Evolutionary conservation across 35 echinoderm and acorn worm genomes (phyloP), one percentile per base, ranked within the genome.

Genomic region (Apostichopus japonicus): DNA sequence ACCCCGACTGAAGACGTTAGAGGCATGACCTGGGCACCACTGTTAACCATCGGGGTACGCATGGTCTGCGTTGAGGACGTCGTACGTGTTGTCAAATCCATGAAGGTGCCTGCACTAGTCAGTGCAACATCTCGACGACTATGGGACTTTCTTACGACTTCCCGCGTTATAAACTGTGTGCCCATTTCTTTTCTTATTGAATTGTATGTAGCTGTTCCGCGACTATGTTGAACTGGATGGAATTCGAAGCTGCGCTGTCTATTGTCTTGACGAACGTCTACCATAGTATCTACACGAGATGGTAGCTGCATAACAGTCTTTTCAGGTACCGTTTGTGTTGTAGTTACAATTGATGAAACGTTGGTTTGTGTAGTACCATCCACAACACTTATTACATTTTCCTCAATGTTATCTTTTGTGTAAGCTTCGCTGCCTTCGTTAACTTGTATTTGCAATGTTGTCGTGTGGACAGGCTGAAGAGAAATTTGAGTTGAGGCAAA

Each of bases 381-480:
- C 17, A 73, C 17, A 53, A 89, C 59, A 10, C 33, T 72, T 1
- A 89, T n/a, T 24, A 17, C 33, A 72, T 72, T 63, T 89, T 72
- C 86, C 56, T 65, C 17, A 5, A 25, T 17, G 4, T 27, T 16
- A 17, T 67, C 67, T 72, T 11, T 10, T 6, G 62, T 89, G 44
- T 82, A 7, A 5, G 27, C 15, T 27, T 52, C 11, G 7, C 7
- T 19, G 11, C 44, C 79, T 52, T 89, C 86, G 59, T 72, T 73
- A n/a, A 89, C 86, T 72, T 89, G 86, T 33, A 89, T 89, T 22
- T 89, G 86, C 8, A 89, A 19, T 1, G 86, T 89, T 54, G 86
- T 22, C 11, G 86, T 89, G 33, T 67, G 86, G 63, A 73, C 86
- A 10, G 86, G 67, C n/a, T 72, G 23, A 65, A 89, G 44, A 72